phyloP scores from a whole-genome alignment of 2,113 vertebrate genomes.

The Oriolus oriolus region DNA sequence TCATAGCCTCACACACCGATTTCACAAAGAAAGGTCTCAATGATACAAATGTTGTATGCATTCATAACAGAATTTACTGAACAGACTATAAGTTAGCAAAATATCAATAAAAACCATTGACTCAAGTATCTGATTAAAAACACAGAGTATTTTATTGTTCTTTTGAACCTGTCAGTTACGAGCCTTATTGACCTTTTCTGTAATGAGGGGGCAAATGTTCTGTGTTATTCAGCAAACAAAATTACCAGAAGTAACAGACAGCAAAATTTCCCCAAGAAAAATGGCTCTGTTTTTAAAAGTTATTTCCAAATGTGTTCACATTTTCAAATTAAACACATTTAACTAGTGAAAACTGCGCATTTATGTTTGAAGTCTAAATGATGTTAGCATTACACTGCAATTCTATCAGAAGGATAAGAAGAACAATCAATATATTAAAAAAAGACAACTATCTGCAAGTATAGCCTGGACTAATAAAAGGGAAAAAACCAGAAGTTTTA shows the following conservation, averaged over 20 bases:
- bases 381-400: not conserved
- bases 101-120: not conserved
- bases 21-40: not conserved
- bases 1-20: not conserved
- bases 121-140: not conserved
- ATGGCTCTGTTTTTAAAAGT: not conserved
- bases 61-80: not conserved
- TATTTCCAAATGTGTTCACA: not conserved
- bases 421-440: not conserved
- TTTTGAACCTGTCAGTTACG: not conserved
- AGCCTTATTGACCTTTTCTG: not conserved
- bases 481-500: not conserved
- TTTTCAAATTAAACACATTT: not conserved
- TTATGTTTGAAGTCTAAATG: not conserved
- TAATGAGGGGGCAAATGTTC: not conserved
- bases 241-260: not conserved
- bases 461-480: not conserved
- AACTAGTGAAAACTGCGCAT: not conserved
- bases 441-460: not conserved
- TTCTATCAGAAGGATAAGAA: not conserved
- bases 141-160: conserved; percentile 7
- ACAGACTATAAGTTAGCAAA: not conserved
- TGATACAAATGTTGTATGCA: not conserved
- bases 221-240: not conserved
- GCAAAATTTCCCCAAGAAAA: not conserved